Conservation (phyloP, 2,888 invertebrate genomes). For the Drosophila atripex region DNA sequence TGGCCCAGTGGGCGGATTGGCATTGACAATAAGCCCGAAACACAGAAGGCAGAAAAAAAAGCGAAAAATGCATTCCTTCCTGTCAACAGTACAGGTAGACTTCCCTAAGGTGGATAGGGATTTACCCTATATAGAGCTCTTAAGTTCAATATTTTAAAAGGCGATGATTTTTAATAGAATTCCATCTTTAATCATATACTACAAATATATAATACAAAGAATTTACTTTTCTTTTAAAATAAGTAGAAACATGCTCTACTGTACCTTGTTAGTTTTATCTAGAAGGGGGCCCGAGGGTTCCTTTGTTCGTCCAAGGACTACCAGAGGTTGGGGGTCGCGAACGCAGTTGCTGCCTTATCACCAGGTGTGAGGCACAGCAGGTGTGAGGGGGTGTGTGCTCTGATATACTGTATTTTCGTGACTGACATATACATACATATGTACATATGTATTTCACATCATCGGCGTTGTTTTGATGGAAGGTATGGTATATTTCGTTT, state of each 20-base stretch:
- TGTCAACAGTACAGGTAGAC: slow-evolving; percentile 23
- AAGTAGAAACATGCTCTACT: not conserved
- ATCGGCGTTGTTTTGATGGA: slow-evolving; percentile 15
- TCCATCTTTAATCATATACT: too few relatives aligned
- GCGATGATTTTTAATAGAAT: too few relatives aligned
- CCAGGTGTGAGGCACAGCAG: not conserved
- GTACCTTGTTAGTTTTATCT: slow-evolving; percentile 16
- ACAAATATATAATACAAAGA: too few relatives aligned
- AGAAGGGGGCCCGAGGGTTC: slow-evolving; percentile 4
- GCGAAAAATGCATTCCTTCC: slow-evolving; percentile 24
- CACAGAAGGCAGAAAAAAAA: slow-evolving; percentile 12
- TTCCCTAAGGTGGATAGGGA: not conserved
- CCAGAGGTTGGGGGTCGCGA: slow-evolving; percentile 18
- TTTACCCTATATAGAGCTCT: too few relatives aligned
- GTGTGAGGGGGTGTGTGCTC: slow-evolving; percentile 27
- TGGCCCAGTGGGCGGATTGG: slow-evolving; percentile 34
- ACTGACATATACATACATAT: not conserved
- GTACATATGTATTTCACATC: slow-evolving; percentile 9
- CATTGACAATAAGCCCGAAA: slow-evolving; percentile 30
- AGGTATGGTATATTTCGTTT: slow-evolving; percentile 13
- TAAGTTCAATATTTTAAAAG: too few relatives aligned
- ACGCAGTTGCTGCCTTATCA: slow-evolving; percentile 15
- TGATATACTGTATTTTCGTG: too few relatives aligned
- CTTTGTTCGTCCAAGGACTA: slow-evolving; percentile 35
- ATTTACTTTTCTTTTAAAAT: too few relatives aligned